Conservation (phyloP, 2,888 invertebrate species). For the Phyllotreta cruciferae region DNA sequence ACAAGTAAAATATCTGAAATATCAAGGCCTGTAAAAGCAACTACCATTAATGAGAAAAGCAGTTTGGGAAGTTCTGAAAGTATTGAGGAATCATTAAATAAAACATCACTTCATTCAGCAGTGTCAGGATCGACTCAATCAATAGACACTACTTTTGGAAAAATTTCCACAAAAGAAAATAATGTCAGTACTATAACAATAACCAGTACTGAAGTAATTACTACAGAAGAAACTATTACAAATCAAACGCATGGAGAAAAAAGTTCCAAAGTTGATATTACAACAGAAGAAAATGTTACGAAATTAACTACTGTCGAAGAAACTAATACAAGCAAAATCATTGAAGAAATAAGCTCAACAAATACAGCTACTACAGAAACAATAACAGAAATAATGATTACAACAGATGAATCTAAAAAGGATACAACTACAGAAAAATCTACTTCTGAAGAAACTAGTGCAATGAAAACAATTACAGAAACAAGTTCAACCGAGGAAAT, state of each 20-base stretch:
- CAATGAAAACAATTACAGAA: too few relatives aligned
- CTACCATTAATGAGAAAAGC: too few relatives aligned
- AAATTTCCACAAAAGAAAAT: not conserved
- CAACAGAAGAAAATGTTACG: not conserved
- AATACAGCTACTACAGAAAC: not conserved
- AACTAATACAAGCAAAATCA: not conserved
- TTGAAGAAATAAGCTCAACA: not conserved
- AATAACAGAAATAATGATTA: too few relatives aligned
- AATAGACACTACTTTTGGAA: not conserved
- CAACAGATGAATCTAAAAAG: not conserved
- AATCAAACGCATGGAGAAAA: not conserved
- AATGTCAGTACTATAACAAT: too few relatives aligned
- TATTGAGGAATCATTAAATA: too few relatives aligned
- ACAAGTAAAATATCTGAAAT: too few relatives aligned
- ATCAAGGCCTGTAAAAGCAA: too few relatives aligned
- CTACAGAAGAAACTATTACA: not conserved
- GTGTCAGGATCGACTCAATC: not conserved
- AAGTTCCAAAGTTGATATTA: not conserved
- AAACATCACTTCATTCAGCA: too few relatives aligned
- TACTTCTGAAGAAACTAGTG: not conserved
- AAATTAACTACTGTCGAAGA: not conserved
- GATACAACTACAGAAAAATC: too few relatives aligned
- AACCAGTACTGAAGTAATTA: not conserved
- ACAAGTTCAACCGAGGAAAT: too few relatives aligned
- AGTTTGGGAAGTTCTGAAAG: too few relatives aligned